Base-by-base conservation (phyloP, 2,113 vertebrate species). In the Pterophyllum scalare region DNA sequence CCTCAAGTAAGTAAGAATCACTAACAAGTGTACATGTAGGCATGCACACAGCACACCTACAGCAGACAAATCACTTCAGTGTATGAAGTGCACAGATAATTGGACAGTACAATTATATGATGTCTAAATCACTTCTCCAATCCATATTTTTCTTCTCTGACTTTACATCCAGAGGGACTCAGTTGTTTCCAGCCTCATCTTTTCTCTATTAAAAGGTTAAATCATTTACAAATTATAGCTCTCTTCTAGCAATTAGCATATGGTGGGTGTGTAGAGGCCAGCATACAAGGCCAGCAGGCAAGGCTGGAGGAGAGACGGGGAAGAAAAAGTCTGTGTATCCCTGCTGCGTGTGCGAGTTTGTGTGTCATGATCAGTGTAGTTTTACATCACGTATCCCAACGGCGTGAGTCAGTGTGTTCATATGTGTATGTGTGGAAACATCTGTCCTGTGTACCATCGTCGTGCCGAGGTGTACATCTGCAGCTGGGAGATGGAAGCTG, bases 201-300 rank as follows among this genome's bases (percentile, higher is more conserved):
- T 91, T 91, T 88, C 70, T 86, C 87, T 78, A 89, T 92, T 94
- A 91, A 91, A 93, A 93, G 93, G 91, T 93, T 92, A 93, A 94
- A 87, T 92, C 79, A 83, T 91, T 93, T 88, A 90, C 91, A 94
- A 94, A 93, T 94, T 90, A 88, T 78, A 86, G 88, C 87, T 84
- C 80, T 91, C 83, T 85, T 83, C 83, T 88, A 81, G 52, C 84
- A 82, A 83, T 93, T 92, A 88, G 90, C 86, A 85, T 93, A 90
- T 92, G 86, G 90, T 87, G 89, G 85, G 87, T 87, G 82, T 87
- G 77, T 13, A 79, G 59, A 91, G 85, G 86, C 78, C 82, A n/a
- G n/a, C n/a, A 85, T 58, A 10, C 38, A 56, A 85, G 88, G 87
- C 89, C 86, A 82, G 70, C 81, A 75, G 85, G 84, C 75, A 54